Evolutionary conservation across 2,888 invertebrate genomes (phyloP).

Genomic region (Saturnia japonica): DNA sequence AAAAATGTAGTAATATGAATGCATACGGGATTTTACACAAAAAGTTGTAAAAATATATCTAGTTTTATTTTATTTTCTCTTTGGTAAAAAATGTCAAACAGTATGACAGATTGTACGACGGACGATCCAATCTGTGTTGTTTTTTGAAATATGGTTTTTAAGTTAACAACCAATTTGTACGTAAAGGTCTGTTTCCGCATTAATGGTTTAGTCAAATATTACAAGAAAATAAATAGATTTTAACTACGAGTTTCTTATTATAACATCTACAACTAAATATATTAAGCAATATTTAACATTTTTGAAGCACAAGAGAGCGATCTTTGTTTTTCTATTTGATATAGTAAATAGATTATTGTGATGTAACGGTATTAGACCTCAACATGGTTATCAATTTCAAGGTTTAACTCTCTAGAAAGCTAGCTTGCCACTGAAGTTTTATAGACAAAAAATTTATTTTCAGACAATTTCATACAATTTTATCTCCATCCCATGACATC

Average conservation of each 20-base stretch:
- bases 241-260: too few relatives aligned
- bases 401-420: neutral
- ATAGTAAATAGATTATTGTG: too few relatives aligned
- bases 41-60: neutral
- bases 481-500: too few relatives aligned
- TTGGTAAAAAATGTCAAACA: neutral
- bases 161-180: constrained; percentile 3
- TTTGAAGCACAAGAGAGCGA: too few relatives aligned
- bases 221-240: too few relatives aligned
- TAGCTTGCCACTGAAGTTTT: neutral
- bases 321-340: too few relatives aligned
- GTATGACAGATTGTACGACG: neutral
- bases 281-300: too few relatives aligned
- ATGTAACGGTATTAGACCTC: neutral
- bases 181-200: too few relatives aligned
- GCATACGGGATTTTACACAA: neutral
- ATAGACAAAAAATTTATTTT: neutral
- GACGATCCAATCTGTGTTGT: neutral
- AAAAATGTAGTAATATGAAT: neutral
- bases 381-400: neutral
- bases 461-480: neutral
- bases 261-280: too few relatives aligned
- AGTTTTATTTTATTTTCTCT: neutral
- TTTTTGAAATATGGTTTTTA: constrained; percentile 5
- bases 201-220: too few relatives aligned